phyloP scores from a whole-genome alignment of 2,888 invertebrate species.

The Caenorhabditis sp. region DNA sequence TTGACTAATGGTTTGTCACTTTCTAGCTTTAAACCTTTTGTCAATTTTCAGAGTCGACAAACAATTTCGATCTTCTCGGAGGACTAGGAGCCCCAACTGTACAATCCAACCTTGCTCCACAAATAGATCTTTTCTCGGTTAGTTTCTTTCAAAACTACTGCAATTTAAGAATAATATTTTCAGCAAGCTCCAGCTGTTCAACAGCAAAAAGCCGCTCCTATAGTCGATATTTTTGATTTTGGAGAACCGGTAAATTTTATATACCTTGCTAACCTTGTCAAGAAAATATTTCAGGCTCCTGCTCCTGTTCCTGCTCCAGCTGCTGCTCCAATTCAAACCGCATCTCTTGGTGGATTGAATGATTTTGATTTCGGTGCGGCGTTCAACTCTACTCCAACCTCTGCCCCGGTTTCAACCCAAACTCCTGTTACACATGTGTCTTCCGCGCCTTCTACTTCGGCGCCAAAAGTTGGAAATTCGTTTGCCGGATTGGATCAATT shows the following conservation, averaged over 20 bases:
- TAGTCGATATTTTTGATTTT: slow-evolving; percentile 24
- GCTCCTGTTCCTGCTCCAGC: too few species aligned
- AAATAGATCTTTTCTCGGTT: slow-evolving; percentile 5
- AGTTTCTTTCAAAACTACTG: not conserved
- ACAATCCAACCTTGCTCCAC: not conserved
- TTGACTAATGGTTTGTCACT: not conserved
- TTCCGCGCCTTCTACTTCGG: not conserved
- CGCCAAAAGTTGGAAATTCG: slow-evolving; percentile 20
- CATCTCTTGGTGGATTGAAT: not conserved
- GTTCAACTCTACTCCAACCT: not conserved
- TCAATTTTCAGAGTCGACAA: slow-evolving; percentile 17
- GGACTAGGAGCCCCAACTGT: slow-evolving; percentile 15
- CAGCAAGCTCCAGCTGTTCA: slow-evolving; percentile 3
- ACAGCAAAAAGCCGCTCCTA: not conserved
- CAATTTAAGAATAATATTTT: not conserved
- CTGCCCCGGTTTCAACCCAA: too few species aligned
- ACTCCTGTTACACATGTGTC: not conserved
- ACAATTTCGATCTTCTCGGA: slow-evolving; percentile 30
- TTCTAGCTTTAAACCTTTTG: too few species aligned
- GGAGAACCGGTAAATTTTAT: slow-evolving; percentile 4
- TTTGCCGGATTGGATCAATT: slow-evolving; percentile 35
- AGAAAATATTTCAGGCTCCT: too few species aligned
- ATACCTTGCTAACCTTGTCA: not conserved
- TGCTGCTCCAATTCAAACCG: not conserved
- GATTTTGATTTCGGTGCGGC: not conserved